A percentile compares a stretch with the other conserved stretches of the same genome.
These are phyloP conservation scores for Rhagologus leucostigma DNA, from an alignment of 2,113 vertebrate genomes.

Conservation along the genomic window DNA sequence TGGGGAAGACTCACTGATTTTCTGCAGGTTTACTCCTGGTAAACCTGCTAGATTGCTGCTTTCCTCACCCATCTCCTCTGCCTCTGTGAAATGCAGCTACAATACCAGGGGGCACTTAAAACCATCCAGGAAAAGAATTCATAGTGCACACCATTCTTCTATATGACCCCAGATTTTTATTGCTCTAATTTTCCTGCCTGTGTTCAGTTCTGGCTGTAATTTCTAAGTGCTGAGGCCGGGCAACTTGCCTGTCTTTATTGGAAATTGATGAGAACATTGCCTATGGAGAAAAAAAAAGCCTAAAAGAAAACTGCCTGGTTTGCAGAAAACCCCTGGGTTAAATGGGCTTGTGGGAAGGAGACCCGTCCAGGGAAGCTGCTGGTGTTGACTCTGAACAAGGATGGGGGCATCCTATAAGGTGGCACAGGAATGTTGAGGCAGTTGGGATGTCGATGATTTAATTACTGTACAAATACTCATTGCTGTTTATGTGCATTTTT, in stretches of 20 bases:
- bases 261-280: background rate
- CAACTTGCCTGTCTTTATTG: background rate
- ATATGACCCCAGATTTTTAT: background rate
- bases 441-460: background rate
- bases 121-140: background rate
- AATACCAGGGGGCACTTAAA: background rate
- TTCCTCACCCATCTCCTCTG: background rate
- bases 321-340: background rate
- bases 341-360: background rate
- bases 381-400: background rate
- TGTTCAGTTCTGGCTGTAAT: background rate
- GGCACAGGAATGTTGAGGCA: background rate
- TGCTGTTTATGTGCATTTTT: background rate
- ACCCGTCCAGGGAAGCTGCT: background rate
- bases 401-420: fast-evolving
- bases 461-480: background rate
- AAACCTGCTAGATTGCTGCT: background rate
- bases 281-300: background rate
- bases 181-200: background rate
- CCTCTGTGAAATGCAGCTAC: background rate
- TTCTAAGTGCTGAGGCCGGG: background rate
- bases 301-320: background rate
- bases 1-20: background rate
- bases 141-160: background rate
- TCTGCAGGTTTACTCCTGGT: background rate